Percentiles rank a stretch among this genome's conserved stretches.
phyloP scores from a whole-genome alignment of 2,113 vertebrate species.

The Furnarius figulus region DNA sequence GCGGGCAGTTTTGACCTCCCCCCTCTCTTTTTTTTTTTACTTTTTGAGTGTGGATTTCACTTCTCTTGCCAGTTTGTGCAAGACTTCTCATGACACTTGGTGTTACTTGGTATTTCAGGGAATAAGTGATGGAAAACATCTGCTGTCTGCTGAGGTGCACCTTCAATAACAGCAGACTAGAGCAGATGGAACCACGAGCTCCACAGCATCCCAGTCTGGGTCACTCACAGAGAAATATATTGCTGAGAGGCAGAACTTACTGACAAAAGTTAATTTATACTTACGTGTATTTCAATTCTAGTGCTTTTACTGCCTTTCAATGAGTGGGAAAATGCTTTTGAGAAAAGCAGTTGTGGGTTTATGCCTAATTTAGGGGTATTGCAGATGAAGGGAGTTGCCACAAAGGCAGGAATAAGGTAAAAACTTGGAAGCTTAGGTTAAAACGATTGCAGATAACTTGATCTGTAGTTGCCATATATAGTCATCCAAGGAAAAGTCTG shows the following conservation, averaged over 20 bases:
- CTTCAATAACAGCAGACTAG: rapidly evolving
- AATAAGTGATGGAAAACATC: not conserved
- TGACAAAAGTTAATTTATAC: not conserved
- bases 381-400: not conserved
- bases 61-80: not conserved
- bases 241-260: not conserved
- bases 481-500: constrained; percentile 60
- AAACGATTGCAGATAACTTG: constrained; percentile 50
- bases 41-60: not conserved
- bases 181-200: not conserved
- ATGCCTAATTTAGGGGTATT: not conserved
- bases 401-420: constrained; percentile 15
- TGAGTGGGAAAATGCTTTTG: not conserved
- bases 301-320: not conserved
- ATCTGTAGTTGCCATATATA: constrained; percentile 75
- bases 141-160: not conserved
- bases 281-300: not conserved
- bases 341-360: not conserved
- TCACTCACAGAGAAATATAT: not conserved
- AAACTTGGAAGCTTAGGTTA: constrained; percentile 1
- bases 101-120: not conserved
- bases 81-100: not conserved
- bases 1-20: not conserved
- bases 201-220: not conserved
- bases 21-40: not conserved